These are phyloP conservation scores for Wiebesia pumilae DNA, from an alignment of 1,140 invertebrate species.

Conservation along the genomic window DNA sequence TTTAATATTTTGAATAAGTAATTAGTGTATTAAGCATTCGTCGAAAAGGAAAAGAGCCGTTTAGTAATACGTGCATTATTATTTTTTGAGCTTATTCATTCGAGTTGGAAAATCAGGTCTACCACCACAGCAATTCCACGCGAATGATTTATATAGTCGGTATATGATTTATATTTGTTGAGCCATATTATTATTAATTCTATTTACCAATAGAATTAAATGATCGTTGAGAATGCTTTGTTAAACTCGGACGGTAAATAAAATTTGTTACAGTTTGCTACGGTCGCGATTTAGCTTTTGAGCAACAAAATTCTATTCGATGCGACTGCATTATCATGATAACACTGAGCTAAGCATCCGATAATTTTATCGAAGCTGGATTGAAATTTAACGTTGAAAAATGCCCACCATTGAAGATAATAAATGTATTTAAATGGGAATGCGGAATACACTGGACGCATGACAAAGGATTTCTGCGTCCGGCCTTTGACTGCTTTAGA, in stretches of 20 bases:
- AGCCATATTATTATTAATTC: no score
- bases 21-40: neutral
- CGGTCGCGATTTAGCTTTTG: neutral
- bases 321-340: neutral
- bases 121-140: neutral
- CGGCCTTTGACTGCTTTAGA: neutral
- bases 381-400: conserved; percentile 39
- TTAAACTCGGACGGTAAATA: conserved; percentile 8
- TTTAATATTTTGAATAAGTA: neutral
- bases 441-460: neutral
- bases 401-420: neutral
- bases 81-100: neutral
- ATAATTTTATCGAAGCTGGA: conserved; percentile 39
- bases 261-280: conserved; percentile 24
- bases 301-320: neutral
- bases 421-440: conserved; percentile 31
- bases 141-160: neutral
- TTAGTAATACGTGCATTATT: neutral
- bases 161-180: neutral
- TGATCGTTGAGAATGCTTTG: neutral
- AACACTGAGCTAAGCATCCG: conserved; percentile 16
- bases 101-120: neutral
- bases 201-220: neutral
- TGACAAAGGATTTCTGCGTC: conserved; percentile 35
- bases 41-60: neutral